Base-by-base conservation (phyloP, 2,888 invertebrate species). In the Pollenia labialis region DNA sequence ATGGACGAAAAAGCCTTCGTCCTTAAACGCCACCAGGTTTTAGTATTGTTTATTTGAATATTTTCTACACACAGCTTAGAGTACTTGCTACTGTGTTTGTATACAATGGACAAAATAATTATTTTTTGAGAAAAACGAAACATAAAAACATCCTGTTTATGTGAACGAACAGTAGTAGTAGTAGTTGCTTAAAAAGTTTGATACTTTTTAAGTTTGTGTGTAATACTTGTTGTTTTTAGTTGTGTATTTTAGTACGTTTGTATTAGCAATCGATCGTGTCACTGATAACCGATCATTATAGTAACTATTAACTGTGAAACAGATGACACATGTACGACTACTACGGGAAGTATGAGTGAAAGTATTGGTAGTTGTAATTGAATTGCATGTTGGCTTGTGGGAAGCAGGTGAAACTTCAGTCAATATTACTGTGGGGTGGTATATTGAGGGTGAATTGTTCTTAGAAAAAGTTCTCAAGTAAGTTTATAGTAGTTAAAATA, bases 221-320 rank as follows among this genome's bases (percentile, higher is more conserved):
- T 69, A 18, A 18, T 48, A 44, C 50, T 56, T 32, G 69, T 75
- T 11, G 44, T 56, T 54, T 75, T 48, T 16, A 42, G n/a, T 11
- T 76, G 32, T 18, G 40, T 72, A 23, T 54, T 52, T 32, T 32
- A 32, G n/a, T n/a, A 69, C 50, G 60, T 62, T 74, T 64, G 50
- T 66, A 66, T 82, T 87, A 64, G 75, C 85, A 84, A 88, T 87
- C 88, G 89, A 88, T 88, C 87, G 85, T 87, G 87, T 88, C 76
- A 87, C 84, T 77, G 89, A 89, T 88, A 88, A 81, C 85, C 62
- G 82, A 85, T 89, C 87, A 88, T 89, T 88, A 88, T 83, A 64
- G 82, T 60, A 80, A 76, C 60, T 64, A 80, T 72, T 72, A 72
- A 85, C 74, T 84, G 79, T 79, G 71, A 79, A 79, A 68, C 85